These are phyloP conservation scores for Heterohyrax brucei DNA, from an alignment of 2,797 vertebrate genomes.

Conservation along the genomic window DNA sequence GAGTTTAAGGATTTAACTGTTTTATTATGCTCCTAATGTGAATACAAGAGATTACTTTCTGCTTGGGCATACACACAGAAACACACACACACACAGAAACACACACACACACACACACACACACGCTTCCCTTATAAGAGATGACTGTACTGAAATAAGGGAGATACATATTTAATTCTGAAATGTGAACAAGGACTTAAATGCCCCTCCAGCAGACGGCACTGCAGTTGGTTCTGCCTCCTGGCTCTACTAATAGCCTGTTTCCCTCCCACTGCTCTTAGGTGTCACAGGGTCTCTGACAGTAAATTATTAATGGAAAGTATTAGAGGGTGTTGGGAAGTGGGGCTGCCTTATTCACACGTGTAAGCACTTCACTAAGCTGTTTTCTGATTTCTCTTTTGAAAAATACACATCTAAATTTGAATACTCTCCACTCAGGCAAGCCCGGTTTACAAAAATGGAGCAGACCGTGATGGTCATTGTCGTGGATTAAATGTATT, in stretches of 20 bases:
- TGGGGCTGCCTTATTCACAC: conserved; percentile 81
- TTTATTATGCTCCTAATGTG: background rate
- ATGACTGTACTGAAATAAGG: background rate
- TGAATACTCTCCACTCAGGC: background rate
- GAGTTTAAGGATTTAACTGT: background rate
- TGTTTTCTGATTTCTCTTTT: background rate
- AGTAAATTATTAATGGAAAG: conserved; percentile 93
- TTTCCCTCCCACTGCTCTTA: conserved; percentile 89
- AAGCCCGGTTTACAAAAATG: background rate
- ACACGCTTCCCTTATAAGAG: background rate
- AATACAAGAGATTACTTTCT: background rate
- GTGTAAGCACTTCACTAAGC: conserved; percentile 44
- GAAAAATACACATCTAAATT: background rate
- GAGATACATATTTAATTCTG: conserved; percentile 29
- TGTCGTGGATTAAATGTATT: no score
- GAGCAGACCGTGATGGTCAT: no score
- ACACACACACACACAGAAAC: no score
- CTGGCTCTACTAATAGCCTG: conserved; percentile 78
- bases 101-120: background rate
- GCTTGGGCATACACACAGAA: background rate
- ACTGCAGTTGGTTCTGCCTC: background rate
- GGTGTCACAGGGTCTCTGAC: conserved; percentile 87
- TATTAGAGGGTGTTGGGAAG: conserved; percentile 78
- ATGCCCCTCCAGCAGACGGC: background rate
- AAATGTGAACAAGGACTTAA: background rate